Evolutionary conservation across 2,888 invertebrate species (phyloP).

Genomic region (Sturmia bella): DNA sequence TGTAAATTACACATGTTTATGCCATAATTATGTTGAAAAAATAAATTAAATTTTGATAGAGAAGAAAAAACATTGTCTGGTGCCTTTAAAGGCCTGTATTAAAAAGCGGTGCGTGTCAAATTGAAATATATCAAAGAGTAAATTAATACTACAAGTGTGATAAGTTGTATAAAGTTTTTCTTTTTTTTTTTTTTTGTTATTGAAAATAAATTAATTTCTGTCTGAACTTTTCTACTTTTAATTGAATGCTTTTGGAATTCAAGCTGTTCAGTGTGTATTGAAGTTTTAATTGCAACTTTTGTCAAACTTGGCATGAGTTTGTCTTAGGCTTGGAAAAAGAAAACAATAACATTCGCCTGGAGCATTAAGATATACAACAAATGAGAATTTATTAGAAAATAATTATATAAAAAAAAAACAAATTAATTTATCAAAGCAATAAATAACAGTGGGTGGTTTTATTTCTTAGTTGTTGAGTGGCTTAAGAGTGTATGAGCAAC

Average conservation of each 20-base stretch:
- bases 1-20: conserved; percentile 60
- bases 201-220: too few species aligned
- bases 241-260: too few species aligned
- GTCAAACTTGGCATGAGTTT: conserved; percentile 18
- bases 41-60: not conserved
- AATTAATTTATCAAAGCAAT: conserved; percentile 4
- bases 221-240: too few species aligned
- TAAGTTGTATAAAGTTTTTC: too few species aligned
- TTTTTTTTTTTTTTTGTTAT: too few species aligned
- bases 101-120: too few species aligned
- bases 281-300: not conserved
- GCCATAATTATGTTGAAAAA: conserved; percentile 16
- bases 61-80: not conserved
- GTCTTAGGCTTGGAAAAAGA: not conserved
- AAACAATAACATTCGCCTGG: not conserved
- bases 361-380: conserved; percentile 7
- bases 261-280: conserved; percentile 20
- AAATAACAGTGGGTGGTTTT: conserved; percentile 29
- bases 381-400: conserved; percentile 11
- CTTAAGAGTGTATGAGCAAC: not conserved
- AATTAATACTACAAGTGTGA: too few species aligned
- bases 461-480: not conserved
- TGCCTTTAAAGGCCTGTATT: too few species aligned
- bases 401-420: conserved; percentile 10
- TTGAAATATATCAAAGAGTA: too few species aligned